Percentiles rank a stretch among this genome's conserved stretches.
Conservation (phyloP, 2,113 vertebrate genomes). For the Dermatemys mawii region DNA sequence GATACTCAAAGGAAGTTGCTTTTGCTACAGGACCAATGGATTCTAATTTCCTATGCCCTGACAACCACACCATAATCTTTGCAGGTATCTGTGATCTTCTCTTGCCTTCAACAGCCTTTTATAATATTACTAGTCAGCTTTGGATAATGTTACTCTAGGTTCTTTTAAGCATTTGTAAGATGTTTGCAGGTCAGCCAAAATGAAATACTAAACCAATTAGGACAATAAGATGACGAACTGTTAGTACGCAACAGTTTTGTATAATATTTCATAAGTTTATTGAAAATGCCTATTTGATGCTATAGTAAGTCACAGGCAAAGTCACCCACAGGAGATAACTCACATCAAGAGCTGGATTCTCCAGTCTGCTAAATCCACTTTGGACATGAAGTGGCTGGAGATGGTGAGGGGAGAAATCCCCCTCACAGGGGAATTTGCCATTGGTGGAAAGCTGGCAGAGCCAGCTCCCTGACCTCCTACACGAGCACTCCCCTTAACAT, state of each 20-base stretch:
- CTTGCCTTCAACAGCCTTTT: background rate
- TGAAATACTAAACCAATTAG: constrained; percentile 13
- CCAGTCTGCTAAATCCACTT: background rate
- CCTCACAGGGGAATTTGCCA: background rate
- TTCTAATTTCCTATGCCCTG: background rate
- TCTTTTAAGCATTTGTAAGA: background rate
- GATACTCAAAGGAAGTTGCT: background rate
- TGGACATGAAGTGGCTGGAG: fast-evolving
- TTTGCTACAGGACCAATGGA: background rate
- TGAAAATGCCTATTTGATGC: background rate
- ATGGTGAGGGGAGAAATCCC: background rate
- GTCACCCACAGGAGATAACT: background rate
- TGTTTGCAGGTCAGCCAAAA: constrained; percentile 33
- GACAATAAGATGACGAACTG: background rate
- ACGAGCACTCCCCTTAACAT: background rate
- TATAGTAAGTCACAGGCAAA: background rate
- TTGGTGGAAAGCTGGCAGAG: background rate
- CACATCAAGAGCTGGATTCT: background rate
- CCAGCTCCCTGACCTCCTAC: background rate
- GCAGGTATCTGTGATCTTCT: background rate
- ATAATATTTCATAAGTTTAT: background rate
- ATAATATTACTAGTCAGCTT: constrained; percentile 4
- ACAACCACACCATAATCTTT: background rate
- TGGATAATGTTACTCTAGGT: background rate
- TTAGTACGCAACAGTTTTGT: background rate